These are phyloP conservation scores for Otolemur garnettii DNA, from an alignment of 2,113 vertebrate genomes.

Conservation along the genomic window DNA sequence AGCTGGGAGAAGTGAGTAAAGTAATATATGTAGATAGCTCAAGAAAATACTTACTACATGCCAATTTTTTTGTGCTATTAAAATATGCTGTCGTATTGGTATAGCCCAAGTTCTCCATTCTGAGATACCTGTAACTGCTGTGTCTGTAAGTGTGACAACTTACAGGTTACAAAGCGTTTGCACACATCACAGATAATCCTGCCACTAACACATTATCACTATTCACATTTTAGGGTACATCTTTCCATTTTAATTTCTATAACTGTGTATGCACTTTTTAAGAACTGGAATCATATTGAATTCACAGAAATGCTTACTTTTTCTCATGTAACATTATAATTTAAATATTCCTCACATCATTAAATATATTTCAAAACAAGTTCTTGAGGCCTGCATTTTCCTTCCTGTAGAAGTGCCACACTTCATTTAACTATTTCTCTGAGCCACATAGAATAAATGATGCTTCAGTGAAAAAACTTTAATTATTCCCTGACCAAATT, in stretches of 20 bases:
- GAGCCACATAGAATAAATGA: background rate
- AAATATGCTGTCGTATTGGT: background rate
- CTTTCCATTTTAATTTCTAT: background rate
- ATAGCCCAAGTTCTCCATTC: background rate
- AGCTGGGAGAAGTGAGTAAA: background rate
- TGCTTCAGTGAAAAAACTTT: background rate
- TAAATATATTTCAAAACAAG: slow-evolving; percentile 52
- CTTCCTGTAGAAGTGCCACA: background rate
- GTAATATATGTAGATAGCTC: background rate
- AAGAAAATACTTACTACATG: background rate
- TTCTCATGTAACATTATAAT: background rate
- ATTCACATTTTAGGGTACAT: background rate
- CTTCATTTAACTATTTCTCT: slow-evolving; percentile 25
- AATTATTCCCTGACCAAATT: background rate
- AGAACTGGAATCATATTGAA: background rate
- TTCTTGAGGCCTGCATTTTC: slow-evolving; percentile 33
- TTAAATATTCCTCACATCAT: slow-evolving; percentile 22
- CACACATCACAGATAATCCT: background rate
- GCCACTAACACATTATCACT: background rate
- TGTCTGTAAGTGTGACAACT: background rate
- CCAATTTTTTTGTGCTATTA: background rate
- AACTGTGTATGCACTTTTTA: background rate
- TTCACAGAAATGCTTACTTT: background rate
- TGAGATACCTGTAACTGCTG: background rate
- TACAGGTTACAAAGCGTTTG: background rate